Evolutionary conservation across 2,113 vertebrate species (phyloP).

Genomic region (Catagonus wagneri): DNA sequence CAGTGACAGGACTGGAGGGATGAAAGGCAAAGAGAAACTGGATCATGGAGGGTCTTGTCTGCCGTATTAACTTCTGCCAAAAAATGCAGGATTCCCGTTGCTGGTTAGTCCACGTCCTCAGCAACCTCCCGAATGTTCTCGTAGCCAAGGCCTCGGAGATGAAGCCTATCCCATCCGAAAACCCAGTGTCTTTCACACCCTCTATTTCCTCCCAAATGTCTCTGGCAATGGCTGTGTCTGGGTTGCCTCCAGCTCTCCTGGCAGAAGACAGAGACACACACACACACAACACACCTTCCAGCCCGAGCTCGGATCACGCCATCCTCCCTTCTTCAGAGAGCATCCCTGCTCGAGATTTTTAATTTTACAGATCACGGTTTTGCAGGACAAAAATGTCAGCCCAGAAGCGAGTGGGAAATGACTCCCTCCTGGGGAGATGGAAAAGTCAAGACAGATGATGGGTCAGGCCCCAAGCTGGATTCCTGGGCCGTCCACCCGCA

Average conservation of each 20-base stretch:
- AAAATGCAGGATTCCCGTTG: too few species aligned
- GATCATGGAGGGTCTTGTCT: neutral
- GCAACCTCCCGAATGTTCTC: neutral
- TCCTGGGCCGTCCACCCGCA: neutral
- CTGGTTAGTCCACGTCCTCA: neutral
- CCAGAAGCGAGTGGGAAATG: constrained; percentile 65
- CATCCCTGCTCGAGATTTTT: constrained; percentile 60
- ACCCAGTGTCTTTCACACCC: neutral
- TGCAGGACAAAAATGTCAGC: constrained; percentile 55
- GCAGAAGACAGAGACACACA: constrained; percentile 36
- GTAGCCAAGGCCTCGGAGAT: neutral
- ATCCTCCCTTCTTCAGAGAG: constrained; percentile 54
- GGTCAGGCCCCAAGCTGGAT: neutral
- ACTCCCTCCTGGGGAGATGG: constrained; percentile 61
- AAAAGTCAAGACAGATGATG: constrained; percentile 59
- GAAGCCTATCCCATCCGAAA: neutral
- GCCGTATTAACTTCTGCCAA: neutral
- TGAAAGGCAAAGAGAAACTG: neutral
- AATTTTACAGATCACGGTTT: constrained; percentile 77
- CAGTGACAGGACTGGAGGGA: rapidly evolving
- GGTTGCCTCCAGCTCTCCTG: constrained; percentile 44
- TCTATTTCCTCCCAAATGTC: constrained; percentile 60
- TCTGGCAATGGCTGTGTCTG: constrained; percentile 61
- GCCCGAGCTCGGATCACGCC: constrained; percentile 11
- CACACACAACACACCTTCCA: neutral